Evolutionary conservation across 2,113 vertebrate genomes (phyloP), one percentile per base, ranked within the genome.

Genomic region (Pomatorhinus ruficollis): DNA sequence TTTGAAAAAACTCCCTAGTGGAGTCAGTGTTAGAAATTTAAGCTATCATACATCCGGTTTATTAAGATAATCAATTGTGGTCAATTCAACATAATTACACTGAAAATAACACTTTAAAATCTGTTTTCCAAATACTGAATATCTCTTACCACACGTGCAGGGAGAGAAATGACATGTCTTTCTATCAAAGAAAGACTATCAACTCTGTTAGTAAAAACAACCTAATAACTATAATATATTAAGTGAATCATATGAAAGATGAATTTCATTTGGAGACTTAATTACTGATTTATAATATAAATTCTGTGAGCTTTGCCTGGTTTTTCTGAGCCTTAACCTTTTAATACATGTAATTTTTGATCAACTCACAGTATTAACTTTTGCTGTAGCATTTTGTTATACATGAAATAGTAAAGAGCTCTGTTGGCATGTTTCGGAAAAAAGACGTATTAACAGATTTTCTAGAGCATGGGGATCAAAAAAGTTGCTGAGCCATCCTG

Each of bases 281-380:
- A 70, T 87, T 90, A 87, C 52, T 85, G 30, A 47, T 94, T 93
- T 90, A 18, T 75, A 81, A 60, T 92, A 89, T 89, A 81, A 92
- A 75, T 89, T 78, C 39, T 92, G 39, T 56, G 68, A 92, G 33
- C 33, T 81, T 93, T 83, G 45, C 23, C 27, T 83, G 28, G 1
- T 39, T 90, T 88, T 89, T 81, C 17, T 28, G n/a, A 63, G 35
- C 5, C 21, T 83, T 90, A 92, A 85, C 15, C 18, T 93, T 93
- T 79, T 68, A 65, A 71, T 70, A 78, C 1, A 39, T 83, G 59
- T 86, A 35, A 63, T 88, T 95, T 94, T 56, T 56, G 78, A 39
- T 75, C 31, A 37, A 15, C 30, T 68, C 24, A 44, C 47, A 64
- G 11, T 17, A 31, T 70, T 60, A 72, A n/a, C 21, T 90, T 92